phyloP scores from a whole-genome alignment of 2,888 invertebrate genomes.

The Achlya flavicornis region DNA sequence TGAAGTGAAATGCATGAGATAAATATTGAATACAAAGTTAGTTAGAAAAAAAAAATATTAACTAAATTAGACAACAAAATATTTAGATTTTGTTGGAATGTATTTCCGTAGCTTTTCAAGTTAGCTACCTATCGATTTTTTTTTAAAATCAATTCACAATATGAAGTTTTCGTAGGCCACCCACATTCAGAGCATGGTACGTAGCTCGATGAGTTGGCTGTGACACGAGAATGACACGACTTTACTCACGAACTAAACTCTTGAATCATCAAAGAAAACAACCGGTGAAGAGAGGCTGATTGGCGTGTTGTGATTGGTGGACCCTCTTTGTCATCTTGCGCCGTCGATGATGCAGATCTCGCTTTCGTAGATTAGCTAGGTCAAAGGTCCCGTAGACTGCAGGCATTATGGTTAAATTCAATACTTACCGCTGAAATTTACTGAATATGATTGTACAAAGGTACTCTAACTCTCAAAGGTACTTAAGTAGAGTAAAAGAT shows the following conservation, averaged over 20 bases:
- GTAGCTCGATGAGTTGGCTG: conserved; percentile 11
- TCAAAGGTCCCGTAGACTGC: conserved; percentile 37
- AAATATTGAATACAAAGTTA: too few species aligned
- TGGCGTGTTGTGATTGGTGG: conserved; percentile 61
- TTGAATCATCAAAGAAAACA: conserved; percentile 74
- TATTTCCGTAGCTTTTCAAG: too few species aligned
- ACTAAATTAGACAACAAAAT: too few species aligned
- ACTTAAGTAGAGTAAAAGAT: too few species aligned
- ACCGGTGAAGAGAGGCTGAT: conserved; percentile 68
- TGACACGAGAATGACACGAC: conserved; percentile 56
- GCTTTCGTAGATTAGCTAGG: conserved; percentile 56
- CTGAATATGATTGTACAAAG: too few species aligned
- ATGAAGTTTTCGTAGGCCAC: conserved; percentile 51
- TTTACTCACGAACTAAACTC: conserved; percentile 48
- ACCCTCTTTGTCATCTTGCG: conserved; percentile 54
- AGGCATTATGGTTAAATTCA: not conserved
- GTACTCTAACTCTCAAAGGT: too few species aligned
- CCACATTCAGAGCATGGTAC: conserved; percentile 46
- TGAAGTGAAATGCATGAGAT: too few species aligned
- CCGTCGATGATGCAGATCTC: conserved; percentile 39
- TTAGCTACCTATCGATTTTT: too few species aligned
- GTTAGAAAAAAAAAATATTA: too few species aligned
- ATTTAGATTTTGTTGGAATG: too few species aligned
- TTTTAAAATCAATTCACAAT: too few species aligned
- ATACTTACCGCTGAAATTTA: too few species aligned